Percentiles rank a stretch among this genome's conserved stretches.
These are phyloP conservation scores for Cabera pusaria DNA, from an alignment of 2,888 invertebrate genomes.

Conservation along the genomic window DNA sequence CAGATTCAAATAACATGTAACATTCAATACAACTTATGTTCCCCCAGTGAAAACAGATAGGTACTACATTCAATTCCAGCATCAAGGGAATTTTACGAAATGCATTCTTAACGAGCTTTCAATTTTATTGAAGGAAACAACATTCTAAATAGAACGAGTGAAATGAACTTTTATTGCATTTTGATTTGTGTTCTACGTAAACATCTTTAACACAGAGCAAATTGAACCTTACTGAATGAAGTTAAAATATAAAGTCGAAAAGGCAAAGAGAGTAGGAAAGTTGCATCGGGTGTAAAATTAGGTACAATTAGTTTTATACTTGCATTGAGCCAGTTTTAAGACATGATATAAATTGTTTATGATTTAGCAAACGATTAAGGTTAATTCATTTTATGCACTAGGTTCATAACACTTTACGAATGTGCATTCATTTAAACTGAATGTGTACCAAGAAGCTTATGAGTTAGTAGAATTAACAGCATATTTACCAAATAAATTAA, in stretches of 20 bases:
- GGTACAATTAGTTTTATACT: constrained; percentile 20
- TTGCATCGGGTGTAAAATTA: constrained; percentile 18
- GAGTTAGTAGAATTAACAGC: no score
- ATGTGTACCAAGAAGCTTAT: no score
- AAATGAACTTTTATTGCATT: constrained; percentile 64
- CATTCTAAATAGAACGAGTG: constrained; percentile 65
- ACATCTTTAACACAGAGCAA: constrained; percentile 33
- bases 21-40: no score
- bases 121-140: constrained; percentile 68
- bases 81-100: constrained; percentile 11
- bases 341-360: constrained; percentile 13
- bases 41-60: not conserved
- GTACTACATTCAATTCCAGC: not conserved
- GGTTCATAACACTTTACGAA: no score
- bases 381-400: no score
- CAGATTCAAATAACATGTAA: no score
- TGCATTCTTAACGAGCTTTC: constrained; percentile 46
- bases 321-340: constrained; percentile 9
- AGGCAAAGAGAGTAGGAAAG: not conserved
- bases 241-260: constrained; percentile 4
- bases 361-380: constrained; percentile 6
- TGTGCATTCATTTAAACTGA: no score
- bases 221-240: constrained; percentile 1
- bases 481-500: no score
- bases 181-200: constrained; percentile 65